phyloP scores from a whole-genome alignment of 2,888 invertebrate genomes.

The Andrena trimmerana region DNA sequence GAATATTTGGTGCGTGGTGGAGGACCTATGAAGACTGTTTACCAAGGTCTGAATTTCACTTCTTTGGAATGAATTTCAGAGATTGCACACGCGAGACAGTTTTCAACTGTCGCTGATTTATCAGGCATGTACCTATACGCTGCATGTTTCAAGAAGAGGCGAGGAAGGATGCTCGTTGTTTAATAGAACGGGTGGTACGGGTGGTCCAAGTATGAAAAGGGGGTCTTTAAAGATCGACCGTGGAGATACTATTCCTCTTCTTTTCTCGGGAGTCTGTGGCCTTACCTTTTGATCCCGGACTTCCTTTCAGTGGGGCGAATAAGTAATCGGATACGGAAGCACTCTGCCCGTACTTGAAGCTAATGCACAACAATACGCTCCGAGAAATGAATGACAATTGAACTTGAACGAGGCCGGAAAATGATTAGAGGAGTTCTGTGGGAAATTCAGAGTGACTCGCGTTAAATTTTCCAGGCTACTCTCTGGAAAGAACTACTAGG shows the following conservation, averaged over 20 bases:
- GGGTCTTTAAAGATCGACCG: conserved; percentile 62
- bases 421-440: not conserved
- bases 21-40: not conserved
- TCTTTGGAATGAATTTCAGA: not conserved
- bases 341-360: conserved; percentile 7
- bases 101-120: conserved; percentile 10
- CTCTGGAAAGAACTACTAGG: too few relatives aligned
- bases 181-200: conserved; percentile 43
- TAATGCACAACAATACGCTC: conserved; percentile 18
- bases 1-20: too few relatives aligned
- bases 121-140: conserved; percentile 26
- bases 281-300: conserved; percentile 55
- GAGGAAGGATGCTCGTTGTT: conserved; percentile 2
- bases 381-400: conserved; percentile 25
- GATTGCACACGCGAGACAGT: not conserved
- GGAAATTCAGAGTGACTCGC: not conserved
- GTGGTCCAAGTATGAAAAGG: conserved; percentile 58
- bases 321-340: conserved; percentile 69
- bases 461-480: too few relatives aligned
- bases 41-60: not conserved
- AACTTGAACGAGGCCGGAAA: conserved; percentile 9
- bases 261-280: conserved; percentile 44
- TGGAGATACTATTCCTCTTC: conserved; percentile 43
- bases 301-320: conserved; percentile 67
- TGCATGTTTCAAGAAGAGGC: conserved; percentile 28